A percentile compares a stretch with the other conserved stretches of the same genome.
Conservation (phyloP, 2,797 vertebrate genomes). For the Mycteria americana region DNA sequence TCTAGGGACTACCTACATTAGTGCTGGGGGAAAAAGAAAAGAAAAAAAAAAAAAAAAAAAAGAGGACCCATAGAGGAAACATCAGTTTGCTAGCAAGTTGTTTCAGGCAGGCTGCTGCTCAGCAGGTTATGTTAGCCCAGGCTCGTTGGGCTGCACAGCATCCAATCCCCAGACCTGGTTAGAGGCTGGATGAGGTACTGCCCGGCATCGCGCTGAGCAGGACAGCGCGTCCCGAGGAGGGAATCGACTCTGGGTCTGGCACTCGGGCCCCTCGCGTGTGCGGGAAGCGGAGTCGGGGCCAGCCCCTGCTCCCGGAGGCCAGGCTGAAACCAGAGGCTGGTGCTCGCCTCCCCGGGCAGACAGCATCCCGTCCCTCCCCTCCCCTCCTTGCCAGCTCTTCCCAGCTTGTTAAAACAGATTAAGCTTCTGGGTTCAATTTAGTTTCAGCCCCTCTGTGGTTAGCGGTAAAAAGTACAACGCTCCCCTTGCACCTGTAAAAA, state of each 20-base stretch:
- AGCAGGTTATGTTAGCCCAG: background rate
- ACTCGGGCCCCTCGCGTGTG: too few relatives aligned
- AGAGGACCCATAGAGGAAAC: background rate
- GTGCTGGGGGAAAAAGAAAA: too few relatives aligned
- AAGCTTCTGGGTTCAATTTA: background rate
- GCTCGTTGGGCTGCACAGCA: background rate
- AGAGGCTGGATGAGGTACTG: background rate
- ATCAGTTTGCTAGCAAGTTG: background rate
- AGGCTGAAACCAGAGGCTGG: background rate
- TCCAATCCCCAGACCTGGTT: too few relatives aligned
- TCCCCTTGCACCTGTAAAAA: background rate
- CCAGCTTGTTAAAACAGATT: background rate
- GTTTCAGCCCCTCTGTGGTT: background rate
- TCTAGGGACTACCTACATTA: background rate
- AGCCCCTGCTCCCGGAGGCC: too few relatives aligned
- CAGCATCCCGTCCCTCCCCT: accelerated
- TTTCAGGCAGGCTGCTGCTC: background rate
- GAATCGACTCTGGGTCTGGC: background rate
- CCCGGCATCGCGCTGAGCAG: accelerated
- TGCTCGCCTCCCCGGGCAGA: background rate
- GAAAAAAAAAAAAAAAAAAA: too few relatives aligned
- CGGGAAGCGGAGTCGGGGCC: background rate
- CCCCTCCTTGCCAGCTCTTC: background rate
- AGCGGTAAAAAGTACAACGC: background rate
- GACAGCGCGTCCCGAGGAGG: background rate